These are phyloP conservation scores for Zaprionus lineosus DNA, from an alignment of 2,888 invertebrate genomes.

Conservation along the genomic window DNA sequence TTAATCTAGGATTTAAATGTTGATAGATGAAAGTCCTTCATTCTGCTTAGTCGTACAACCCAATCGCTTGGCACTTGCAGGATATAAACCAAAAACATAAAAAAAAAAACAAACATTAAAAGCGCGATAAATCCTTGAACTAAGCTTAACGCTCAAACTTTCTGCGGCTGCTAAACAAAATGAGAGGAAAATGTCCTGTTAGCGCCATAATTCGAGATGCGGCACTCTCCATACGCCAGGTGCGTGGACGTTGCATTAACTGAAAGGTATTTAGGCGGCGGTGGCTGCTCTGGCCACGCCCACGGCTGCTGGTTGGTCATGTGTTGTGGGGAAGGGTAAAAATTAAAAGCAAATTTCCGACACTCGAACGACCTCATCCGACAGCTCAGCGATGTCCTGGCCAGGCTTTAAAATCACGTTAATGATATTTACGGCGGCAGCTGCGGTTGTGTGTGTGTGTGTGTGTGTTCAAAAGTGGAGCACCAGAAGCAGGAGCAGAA, in stretches of 20 bases:
- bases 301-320: slow-evolving; percentile 9
- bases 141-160: slow-evolving; percentile 19
- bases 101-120: slow-evolving; percentile 12
- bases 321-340: slow-evolving; percentile 32
- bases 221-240: slow-evolving; percentile 19
- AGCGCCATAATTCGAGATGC: slow-evolving; percentile 33
- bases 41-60: no score
- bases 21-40: no score
- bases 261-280: slow-evolving; percentile 40
- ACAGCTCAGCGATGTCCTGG: slow-evolving; percentile 43
- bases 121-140: slow-evolving; percentile 27
- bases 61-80: no score
- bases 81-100: no score
- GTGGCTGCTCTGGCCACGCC: slow-evolving; percentile 34
- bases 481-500: slow-evolving; percentile 17
- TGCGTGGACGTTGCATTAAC: slow-evolving; percentile 60
- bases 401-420: slow-evolving; percentile 75
- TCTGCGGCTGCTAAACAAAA: not conserved
- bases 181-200: slow-evolving; percentile 3
- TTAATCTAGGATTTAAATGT: no score
- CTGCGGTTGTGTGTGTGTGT: slow-evolving; percentile 40
- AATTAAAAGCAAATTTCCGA: slow-evolving; percentile 72
- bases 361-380: slow-evolving; percentile 44
- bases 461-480: slow-evolving; percentile 54
- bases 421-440: slow-evolving; percentile 72